phyloP scores from a whole-genome alignment of 2,888 invertebrate genomes.

The Agonopterix arenella region DNA sequence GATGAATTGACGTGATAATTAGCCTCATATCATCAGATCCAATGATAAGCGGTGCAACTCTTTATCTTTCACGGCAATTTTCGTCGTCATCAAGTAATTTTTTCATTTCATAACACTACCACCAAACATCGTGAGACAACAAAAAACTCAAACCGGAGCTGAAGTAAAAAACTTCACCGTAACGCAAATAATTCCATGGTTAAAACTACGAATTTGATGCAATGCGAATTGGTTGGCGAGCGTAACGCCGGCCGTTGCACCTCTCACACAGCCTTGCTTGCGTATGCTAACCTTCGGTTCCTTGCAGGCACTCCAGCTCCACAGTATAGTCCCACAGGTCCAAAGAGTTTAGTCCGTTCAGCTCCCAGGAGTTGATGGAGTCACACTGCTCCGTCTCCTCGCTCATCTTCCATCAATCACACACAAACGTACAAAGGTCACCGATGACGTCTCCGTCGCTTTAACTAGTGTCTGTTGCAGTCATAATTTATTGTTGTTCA shows the following conservation, averaged over 20 bases:
- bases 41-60: conserved; percentile 8
- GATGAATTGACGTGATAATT: neutral
- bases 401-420: conserved; percentile 49
- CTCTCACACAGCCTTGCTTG: conserved; percentile 55
- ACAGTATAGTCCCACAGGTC: conserved; percentile 92
- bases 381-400: conserved; percentile 66
- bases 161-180: conserved; percentile 20
- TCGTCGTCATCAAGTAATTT: too few species aligned
- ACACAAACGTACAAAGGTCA: conserved; percentile 34
- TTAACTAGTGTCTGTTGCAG: conserved; percentile 34
- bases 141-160: neutral
- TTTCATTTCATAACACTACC: too few species aligned
- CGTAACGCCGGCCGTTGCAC: conserved; percentile 22
- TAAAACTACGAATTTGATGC: conserved; percentile 35
- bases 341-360: conserved; percentile 80
- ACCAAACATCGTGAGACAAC: too few species aligned
- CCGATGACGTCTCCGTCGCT: conserved; percentile 30
- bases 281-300: conserved; percentile 81
- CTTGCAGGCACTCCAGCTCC: conserved; percentile 87
- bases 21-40: neutral
- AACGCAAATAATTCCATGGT: conserved; percentile 43
- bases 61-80: conserved; percentile 1
- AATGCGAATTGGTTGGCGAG: conserved; percentile 33
- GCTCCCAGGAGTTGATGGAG: conserved; percentile 70
- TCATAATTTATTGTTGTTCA: conserved; percentile 41